A percentile compares a stretch with the other conserved stretches of the same genome.
These are phyloP conservation scores for Magallana ariakensis DNA, from an alignment of 1,140 invertebrate species.

Conservation along the genomic window DNA sequence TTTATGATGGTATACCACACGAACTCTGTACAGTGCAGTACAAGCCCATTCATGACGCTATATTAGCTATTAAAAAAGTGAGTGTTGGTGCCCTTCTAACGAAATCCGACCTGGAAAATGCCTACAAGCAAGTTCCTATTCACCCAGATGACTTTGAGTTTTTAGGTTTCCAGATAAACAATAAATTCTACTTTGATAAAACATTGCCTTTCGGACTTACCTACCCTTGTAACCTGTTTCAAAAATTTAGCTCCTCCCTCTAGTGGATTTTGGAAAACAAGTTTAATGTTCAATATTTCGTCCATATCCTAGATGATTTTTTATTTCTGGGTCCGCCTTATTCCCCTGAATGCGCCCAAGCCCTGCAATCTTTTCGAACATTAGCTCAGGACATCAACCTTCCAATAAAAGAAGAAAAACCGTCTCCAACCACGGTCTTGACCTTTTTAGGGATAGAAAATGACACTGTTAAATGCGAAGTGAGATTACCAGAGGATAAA, in stretches of 20 bases:
- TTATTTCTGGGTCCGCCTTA: background rate
- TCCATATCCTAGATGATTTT: slow-evolving; percentile 37
- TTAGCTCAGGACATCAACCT: no score
- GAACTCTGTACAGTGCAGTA: slow-evolving; percentile 30
- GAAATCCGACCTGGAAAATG: slow-evolving; percentile 33
- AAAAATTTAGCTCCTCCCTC: background rate
- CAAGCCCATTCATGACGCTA: slow-evolving; percentile 1
- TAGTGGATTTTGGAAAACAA: slow-evolving; percentile 30
- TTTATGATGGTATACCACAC: slow-evolving; percentile 40
- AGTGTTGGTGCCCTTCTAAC: background rate
- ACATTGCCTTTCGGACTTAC: background rate
- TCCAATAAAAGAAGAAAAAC: no score
- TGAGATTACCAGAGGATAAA: slow-evolving; percentile 36
- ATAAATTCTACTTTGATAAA: slow-evolving; percentile 27
- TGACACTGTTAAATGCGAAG: no score
- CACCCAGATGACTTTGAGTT: background rate
- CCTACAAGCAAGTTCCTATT: background rate
- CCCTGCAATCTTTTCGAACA: no score
- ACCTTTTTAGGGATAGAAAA: no score
- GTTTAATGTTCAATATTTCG: background rate
- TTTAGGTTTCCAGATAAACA: background rate
- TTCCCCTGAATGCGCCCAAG: no score
- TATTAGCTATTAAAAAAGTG: background rate
- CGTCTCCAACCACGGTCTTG: no score
- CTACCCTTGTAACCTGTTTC: background rate